A percentile compares a stretch with the other conserved stretches of the same genome.
Conservation (phyloP, 2,888 invertebrate genomes). For the Cerceris rybyensis region DNA sequence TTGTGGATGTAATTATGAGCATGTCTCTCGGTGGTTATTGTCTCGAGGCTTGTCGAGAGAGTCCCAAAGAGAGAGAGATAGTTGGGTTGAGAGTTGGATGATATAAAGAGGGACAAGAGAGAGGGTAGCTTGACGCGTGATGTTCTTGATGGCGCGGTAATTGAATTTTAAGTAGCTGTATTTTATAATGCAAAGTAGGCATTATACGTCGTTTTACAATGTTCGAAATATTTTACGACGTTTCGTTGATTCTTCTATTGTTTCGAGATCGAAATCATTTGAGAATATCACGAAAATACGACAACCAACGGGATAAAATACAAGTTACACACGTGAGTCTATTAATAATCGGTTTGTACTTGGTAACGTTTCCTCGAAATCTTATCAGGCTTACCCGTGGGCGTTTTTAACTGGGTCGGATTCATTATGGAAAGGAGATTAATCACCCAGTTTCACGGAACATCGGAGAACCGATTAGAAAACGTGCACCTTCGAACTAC, state of each 20-base stretch:
- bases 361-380: background rate
- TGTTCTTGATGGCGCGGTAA: constrained; percentile 44
- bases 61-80: too few species aligned
- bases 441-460: background rate
- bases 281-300: too few species aligned
- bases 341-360: background rate
- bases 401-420: background rate
- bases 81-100: constrained; percentile 12
- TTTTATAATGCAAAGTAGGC: constrained; percentile 4
- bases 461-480: background rate
- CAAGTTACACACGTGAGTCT: background rate
- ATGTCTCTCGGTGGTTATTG: constrained; percentile 55
- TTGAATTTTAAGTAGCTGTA: constrained; percentile 39
- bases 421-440: background rate
- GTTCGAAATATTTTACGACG: too few species aligned
- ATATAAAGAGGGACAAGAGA: constrained; percentile 34
- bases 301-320: too few species aligned
- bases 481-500: background rate
- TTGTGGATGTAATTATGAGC: constrained; percentile 55
- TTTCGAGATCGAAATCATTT: too few species aligned
- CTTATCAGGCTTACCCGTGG: background rate
- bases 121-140: constrained; percentile 32
- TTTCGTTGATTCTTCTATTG: too few species aligned
- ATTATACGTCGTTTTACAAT: constrained; percentile 11
- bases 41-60: background rate